Conservation (phyloP, 2,888 invertebrate genomes). For the Pristionchus fissidentatus region DNA sequence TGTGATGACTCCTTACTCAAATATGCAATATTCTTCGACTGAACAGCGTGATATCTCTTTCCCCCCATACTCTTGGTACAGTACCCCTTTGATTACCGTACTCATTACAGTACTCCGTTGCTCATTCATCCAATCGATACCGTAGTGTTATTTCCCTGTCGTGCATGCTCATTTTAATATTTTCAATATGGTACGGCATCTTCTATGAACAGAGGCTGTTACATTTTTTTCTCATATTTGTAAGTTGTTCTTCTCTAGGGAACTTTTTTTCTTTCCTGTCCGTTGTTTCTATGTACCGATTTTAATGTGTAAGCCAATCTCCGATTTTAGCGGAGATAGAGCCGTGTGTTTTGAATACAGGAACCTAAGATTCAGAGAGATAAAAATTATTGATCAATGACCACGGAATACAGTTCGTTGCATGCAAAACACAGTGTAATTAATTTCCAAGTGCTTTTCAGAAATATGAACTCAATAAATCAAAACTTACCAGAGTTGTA, state of each 20-base stretch:
- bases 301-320: neutral
- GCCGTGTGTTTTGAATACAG: slow-evolving; percentile 31
- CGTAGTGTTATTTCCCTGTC: neutral
- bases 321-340: neutral
- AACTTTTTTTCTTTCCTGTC: neutral
- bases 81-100: neutral
- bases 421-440: no score
- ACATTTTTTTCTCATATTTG: neutral
- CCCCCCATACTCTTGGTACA: slow-evolving; percentile 14
- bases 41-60: slow-evolving; percentile 19
- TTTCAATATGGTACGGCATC: neutral
- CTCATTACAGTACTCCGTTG: neutral
- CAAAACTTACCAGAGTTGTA: no score
- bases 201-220: slow-evolving; percentile 14
- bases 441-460: no score
- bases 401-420: no score
- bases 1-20: slow-evolving; percentile 41
- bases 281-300: slow-evolving; percentile 32
- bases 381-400: no score
- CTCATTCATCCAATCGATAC: neutral
- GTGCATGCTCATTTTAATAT: neutral
- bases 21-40: slow-evolving; percentile 32
- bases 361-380: slow-evolving; percentile 9
- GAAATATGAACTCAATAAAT: no score
- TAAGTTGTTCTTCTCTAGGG: neutral